phyloP scores from a whole-genome alignment of 2,888 invertebrate species.

The Drosophila mercatorum region DNA sequence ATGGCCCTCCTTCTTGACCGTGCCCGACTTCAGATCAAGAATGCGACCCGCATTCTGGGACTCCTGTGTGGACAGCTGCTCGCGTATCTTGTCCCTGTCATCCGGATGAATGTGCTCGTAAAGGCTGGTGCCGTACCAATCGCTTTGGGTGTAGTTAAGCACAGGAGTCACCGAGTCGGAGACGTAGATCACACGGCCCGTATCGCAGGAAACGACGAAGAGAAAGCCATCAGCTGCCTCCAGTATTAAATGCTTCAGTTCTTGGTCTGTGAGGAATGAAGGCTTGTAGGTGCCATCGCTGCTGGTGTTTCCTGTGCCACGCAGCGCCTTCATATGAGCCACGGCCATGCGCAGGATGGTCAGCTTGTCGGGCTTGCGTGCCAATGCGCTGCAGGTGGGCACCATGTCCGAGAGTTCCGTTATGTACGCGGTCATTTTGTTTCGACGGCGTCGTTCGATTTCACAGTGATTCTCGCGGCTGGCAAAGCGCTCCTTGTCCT shows the following conservation, averaged over 20 bases:
- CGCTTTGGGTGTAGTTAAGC: slow-evolving; percentile 97
- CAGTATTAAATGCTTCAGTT: slow-evolving; percentile 98
- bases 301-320: slow-evolving; percentile 98
- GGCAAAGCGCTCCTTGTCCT: slow-evolving; percentile 98
- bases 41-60: slow-evolving; percentile 98
- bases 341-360: slow-evolving; percentile 99
- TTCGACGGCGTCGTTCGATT: slow-evolving; percentile 98
- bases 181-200: slow-evolving; percentile 98
- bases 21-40: slow-evolving; percentile 98
- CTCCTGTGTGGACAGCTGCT: slow-evolving; percentile 98
- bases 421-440: slow-evolving; percentile 99
- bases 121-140: slow-evolving; percentile 98
- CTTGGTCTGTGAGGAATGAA: slow-evolving; percentile 99
- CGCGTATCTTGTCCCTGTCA: slow-evolving; percentile 97
- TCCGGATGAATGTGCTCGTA: slow-evolving; percentile 99
- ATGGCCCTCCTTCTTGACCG: slow-evolving; percentile 99
- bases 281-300: slow-evolving; percentile 99
- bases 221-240: slow-evolving; percentile 99
- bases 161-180: slow-evolving; percentile 99
- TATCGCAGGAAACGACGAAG: slow-evolving; percentile 93
- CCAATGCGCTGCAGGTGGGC: slow-evolving; percentile 98
- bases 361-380: slow-evolving; percentile 99
- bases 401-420: slow-evolving; percentile 99
- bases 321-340: slow-evolving; percentile 98
- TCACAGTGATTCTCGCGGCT: slow-evolving; percentile 99